phyloP scores from a whole-genome alignment of 2,113 vertebrate genomes.

The Pterocles burchelli region DNA sequence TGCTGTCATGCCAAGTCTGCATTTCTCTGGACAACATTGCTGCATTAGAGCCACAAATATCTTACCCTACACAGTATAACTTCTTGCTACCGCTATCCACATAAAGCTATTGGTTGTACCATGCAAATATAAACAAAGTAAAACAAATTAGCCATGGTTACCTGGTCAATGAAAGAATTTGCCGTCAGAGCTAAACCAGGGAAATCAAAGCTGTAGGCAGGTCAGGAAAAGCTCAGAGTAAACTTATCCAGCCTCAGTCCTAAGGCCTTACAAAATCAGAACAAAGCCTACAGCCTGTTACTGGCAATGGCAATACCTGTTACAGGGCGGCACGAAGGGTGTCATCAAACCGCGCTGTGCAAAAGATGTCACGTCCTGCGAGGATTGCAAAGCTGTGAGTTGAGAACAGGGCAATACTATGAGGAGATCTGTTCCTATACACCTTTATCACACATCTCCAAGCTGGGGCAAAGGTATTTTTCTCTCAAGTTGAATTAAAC shows the following conservation, averaged over 20 bases:
- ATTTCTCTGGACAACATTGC: neutral
- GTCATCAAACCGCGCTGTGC: neutral
- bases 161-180: neutral
- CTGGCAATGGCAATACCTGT: neutral
- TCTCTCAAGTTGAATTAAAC: neutral
- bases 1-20: neutral
- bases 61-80: neutral
- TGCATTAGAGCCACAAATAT: neutral
- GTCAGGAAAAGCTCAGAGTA: neutral
- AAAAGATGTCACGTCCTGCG: neutral
- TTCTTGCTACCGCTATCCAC: neutral
- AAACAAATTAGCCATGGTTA: neutral
- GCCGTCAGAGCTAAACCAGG: neutral
- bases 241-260: neutral
- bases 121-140: neutral
- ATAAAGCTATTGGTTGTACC: neutral
- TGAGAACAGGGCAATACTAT: neutral
- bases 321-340: neutral
- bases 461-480: neutral
- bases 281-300: neutral
- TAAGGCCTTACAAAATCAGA: neutral
- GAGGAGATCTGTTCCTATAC: neutral
- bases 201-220: neutral
- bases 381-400: neutral
- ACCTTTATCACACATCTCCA: neutral